Conservation (phyloP, 2,797 vertebrate genomes). For the Macroramphosus scolopax region DNA sequence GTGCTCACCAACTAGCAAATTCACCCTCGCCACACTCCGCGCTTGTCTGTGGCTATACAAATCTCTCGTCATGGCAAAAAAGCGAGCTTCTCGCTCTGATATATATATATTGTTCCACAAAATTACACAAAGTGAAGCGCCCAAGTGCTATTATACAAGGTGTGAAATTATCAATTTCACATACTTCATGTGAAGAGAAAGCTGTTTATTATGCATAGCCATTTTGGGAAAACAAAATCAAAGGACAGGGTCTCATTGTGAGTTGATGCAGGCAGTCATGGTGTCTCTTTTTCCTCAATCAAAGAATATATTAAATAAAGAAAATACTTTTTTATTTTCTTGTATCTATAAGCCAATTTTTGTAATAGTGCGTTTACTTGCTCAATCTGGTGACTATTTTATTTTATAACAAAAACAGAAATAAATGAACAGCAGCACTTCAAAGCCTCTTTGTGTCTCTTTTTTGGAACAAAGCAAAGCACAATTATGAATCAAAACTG, state of each 20-base stretch:
- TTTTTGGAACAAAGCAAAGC: constrained; percentile 6
- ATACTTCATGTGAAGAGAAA: no score
- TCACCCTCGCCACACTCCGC: constrained; percentile 12
- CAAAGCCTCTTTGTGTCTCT: not conserved
- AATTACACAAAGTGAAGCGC: constrained; percentile 30
- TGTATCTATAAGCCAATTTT: no score
- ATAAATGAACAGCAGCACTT: no score
- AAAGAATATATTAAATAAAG: no score
- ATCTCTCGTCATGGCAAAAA: constrained; percentile 18
- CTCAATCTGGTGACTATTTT: no score
- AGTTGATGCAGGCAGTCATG: not conserved
- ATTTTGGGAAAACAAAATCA: constrained; percentile 3
- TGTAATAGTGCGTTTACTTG: no score
- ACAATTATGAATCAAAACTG: no score
- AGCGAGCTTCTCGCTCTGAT: constrained; percentile 25
- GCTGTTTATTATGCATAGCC: constrained; percentile 3
- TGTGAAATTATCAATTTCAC: constrained; percentile 52
- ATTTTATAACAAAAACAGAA: no score
- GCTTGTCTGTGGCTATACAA: constrained; percentile 29
- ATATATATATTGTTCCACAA: constrained; percentile 36
- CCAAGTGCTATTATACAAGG: constrained; percentile 33
- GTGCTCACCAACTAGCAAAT: no score
- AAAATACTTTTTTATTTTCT: no score
- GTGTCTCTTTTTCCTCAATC: not conserved
- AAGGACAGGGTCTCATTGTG: not conserved